Base-by-base conservation (phyloP, 1,140 invertebrate genomes). In the Ephestia elutella region DNA sequence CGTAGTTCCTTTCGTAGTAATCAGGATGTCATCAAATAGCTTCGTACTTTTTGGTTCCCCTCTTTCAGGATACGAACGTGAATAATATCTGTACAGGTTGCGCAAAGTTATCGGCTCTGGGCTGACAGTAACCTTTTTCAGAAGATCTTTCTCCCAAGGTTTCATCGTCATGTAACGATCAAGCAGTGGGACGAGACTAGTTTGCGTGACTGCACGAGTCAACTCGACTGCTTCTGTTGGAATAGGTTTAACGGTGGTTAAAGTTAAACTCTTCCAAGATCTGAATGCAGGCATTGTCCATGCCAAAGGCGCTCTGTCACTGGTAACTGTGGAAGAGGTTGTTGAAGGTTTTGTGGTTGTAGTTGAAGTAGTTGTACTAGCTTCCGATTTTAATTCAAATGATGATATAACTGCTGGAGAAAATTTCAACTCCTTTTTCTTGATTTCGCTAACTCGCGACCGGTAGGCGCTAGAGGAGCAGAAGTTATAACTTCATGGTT, bases 341-440 rank as follows among this genome's bases (percentile, higher is more conserved):
- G 73, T 59, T 17, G 65, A 65, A 5, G 69, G 57, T 11, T 66
- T 66, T 7, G 64, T 60, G 9, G 71, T 60, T 0, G 71, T 66
- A 7, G 71, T 65, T 3, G 63, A 57, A 44, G 71, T 58, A 50
- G 65, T 49, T 51, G 65, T 68, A 49, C 54, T 75, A 11, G 69
- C 56, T 51, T 83, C 76, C 56, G 61, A 13, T 56, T 71, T 79
- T 44, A 69, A 20, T 57, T 65, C 70, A 35, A 72, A 49, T 1
- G 78, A 78, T 35, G 71, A 68, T 21, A 70, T 48, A 3, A 71
- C 53, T 59, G 81, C 80, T 32, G 75, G 62, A 19, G 64, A 64
- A 54, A 80, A 71, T 64, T 80, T 79, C 11, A 86, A 70, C 66
- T 82, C 82, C 69, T 82, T 86, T 86, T 89, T 17, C 83, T 69